Conservation (phyloP, 2,888 invertebrate species). For the Sminthurinus aureus region DNA sequence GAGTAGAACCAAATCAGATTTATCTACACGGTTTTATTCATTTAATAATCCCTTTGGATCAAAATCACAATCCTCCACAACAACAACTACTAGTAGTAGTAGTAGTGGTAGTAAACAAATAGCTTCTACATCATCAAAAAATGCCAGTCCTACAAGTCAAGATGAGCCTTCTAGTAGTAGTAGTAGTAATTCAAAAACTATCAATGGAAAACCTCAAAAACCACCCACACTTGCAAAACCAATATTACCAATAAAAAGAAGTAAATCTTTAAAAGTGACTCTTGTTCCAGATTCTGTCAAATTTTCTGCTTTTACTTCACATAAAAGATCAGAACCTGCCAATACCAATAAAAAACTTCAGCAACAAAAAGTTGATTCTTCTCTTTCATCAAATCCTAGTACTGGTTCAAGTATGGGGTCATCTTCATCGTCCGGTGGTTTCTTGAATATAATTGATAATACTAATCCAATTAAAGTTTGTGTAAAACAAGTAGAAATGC, state of each 20-base stretch:
- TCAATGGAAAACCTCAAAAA: slow-evolving; percentile 30
- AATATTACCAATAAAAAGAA: slow-evolving; percentile 62
- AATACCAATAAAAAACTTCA: background rate
- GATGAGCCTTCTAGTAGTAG: too few relatives aligned
- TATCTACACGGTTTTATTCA: slow-evolving; percentile 57
- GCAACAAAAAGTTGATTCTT: background rate
- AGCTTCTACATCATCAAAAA: too few relatives aligned
- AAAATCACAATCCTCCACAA: slow-evolving; percentile 27
- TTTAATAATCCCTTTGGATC: slow-evolving; percentile 20
- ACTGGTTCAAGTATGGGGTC: too few relatives aligned
- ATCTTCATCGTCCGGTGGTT: slow-evolving; percentile 38
- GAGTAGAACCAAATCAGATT: slow-evolving; percentile 59
- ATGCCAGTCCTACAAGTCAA: too few relatives aligned
- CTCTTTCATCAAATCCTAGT: slow-evolving; percentile 8
- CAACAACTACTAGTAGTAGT: background rate
- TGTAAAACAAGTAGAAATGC: slow-evolving; percentile 58
- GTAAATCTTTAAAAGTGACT: slow-evolving; percentile 63
- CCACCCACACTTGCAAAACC: slow-evolving; percentile 59
- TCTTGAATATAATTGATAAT: slow-evolving; percentile 36
- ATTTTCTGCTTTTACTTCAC: background rate
- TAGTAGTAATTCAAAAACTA: too few relatives aligned
- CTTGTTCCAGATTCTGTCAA: slow-evolving; percentile 23
- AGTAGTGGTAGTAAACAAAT: too few relatives aligned
- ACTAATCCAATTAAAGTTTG: slow-evolving; percentile 53
- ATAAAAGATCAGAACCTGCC: background rate